phyloP scores from a whole-genome alignment of 2,888 invertebrate genomes.

The Hypsopygia costalis region DNA sequence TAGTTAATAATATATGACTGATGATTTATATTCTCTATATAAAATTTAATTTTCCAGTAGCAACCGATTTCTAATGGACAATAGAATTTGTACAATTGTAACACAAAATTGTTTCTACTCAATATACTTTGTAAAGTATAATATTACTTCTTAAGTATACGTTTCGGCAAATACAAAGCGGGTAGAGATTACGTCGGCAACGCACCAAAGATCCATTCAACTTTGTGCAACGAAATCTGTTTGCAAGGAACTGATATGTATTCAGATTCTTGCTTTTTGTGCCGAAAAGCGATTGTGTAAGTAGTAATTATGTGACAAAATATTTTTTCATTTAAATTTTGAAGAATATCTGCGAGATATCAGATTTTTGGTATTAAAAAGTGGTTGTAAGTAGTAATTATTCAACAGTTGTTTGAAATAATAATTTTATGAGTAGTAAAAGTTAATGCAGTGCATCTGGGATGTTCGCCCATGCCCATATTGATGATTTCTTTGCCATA shows the following conservation, averaged over 20 bases:
- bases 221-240: constrained; percentile 46
- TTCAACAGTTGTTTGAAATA: no score
- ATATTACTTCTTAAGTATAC: constrained; percentile 17
- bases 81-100: background rate
- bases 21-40: no score
- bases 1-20: no score
- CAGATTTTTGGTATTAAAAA: no score
- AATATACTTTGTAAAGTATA: constrained; percentile 22
- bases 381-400: no score
- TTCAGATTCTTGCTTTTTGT: constrained; percentile 25
- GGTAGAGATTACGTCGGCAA: constrained; percentile 2
- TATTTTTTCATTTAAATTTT: constrained; percentile 11
- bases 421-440: no score
- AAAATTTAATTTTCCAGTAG: no score
- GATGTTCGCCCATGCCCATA: no score
- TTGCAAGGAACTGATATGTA: constrained; percentile 34
- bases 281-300: constrained; percentile 21
- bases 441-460: no score
- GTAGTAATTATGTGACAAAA: constrained; percentile 29
- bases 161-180: constrained; percentile 23
- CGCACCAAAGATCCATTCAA: constrained; percentile 17
- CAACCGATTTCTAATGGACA: no score
- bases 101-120: constrained; percentile 19
- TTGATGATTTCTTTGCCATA: no score
- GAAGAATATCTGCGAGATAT: constrained; percentile 13